Evolutionary conservation across 2,113 vertebrate genomes (phyloP), one percentile per base, ranked within the genome.

Genomic region (Axis porcinus): DNA sequence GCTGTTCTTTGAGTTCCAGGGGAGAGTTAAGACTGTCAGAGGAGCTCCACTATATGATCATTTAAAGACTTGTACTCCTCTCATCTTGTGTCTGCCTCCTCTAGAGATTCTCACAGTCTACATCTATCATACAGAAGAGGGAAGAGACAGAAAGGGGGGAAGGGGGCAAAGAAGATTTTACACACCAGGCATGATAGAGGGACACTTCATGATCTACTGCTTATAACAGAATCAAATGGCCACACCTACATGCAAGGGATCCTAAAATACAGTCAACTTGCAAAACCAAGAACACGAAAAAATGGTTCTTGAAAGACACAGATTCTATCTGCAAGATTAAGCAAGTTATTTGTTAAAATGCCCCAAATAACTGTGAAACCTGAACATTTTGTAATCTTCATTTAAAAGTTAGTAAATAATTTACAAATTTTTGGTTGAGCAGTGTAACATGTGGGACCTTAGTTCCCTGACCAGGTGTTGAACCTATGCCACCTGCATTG

Each of bases 41-140:
- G 23, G 7, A 64, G 6, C 54, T n/a, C 2, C 2, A 33, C 1
- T 1, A 7, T 8, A 16, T 3, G 7, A 47, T 64, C 15, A 30
- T 28, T 40, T 43, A 84, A 33, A n/a, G 33, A n/a, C 10, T 28
- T 43, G 5, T 2, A 3, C 57, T 13, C 10, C 17, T 64, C 54
- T 64, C 33, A 21, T 76, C 13, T 28, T 9, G 6, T 3, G 1
- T 21, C 58, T 50, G 30, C 28, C n/a, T 67, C 50, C 12, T 52
- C 14, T n/a, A 57, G 33, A 28, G 40, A 17, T 85, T 36, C 16
- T 89, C 36, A 52, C 11, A 11, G 23, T 43, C 36, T 58, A 28
- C 40, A 13, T 58, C 50, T 47, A 21, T 40, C 15, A 89, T 30
- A 85, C 16, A 30, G 21, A 43, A 86, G 33, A n/a, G 36, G 47